Base-by-base conservation (phyloP, 1,140 invertebrate species). In the Diachasma alloeum region DNA sequence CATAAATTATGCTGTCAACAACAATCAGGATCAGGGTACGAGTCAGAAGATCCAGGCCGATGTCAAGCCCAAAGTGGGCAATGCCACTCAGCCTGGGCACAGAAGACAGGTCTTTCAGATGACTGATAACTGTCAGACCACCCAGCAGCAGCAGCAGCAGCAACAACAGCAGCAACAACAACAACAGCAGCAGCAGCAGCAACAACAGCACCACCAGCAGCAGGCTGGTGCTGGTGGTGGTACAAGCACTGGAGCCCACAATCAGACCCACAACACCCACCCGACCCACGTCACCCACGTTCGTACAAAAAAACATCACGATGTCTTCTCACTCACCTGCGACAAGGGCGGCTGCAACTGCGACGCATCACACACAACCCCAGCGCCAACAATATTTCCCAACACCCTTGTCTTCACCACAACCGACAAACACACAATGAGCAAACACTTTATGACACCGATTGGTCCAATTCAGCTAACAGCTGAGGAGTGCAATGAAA, bases 401-500 rank as follows among this genome's bases (percentile, higher is more conserved):
- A 90, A 88, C 44, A 83, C 87, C 0, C 73, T 90, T 66, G 88
- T 90, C 69, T 90, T 90, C 83, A 88, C 88, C 11, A 88, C 87
- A 42, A 83, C 85, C 15, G 87, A 88, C 56, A 90, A 90, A 67
- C 87, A 90, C 69, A 81, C 87, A 24, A 89, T 89, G 87, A 86
- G 85, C 69, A 90, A 90, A 77, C 88, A 90, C 79, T 89, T 93
- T 81, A 92, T 93, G 91, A 93, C 93, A 78, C 93, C 93, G 4
- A 89, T 94, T 44, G 94, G 93, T 68, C 93, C 93, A 11, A 87
- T 94, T 73, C 93, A 94, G 81, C 88, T 94, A 17, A 94, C 93
- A 0, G 93, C 93, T 13, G 93, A 94, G 86, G 94, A 94, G 90
- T 94, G 93, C 89, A 94, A 94, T 87, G 93, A 94, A 85, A 94